Evolutionary conservation across 1,140 invertebrate species (phyloP).

Genomic region (Cotesia vestalis): DNA sequence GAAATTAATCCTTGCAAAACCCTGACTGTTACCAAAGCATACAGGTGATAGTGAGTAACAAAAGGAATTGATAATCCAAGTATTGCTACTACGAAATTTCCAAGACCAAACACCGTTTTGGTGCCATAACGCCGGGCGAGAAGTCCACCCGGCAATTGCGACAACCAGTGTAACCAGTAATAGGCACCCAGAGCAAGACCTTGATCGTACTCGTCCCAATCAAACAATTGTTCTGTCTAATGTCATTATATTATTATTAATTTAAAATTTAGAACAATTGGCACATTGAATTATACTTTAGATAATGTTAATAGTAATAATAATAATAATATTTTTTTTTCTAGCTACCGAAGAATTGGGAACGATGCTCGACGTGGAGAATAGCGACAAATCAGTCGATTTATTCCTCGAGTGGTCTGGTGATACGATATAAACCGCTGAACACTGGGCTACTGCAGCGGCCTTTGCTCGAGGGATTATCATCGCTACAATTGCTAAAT

Average conservation of each 20-base stretch:
- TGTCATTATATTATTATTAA: slow-evolving; percentile 23
- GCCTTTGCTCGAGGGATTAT: slow-evolving; percentile 61
- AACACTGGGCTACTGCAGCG: slow-evolving; percentile 38
- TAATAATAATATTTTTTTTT: neutral
- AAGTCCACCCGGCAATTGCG: slow-evolving; percentile 79
- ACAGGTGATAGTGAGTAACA: slow-evolving; percentile 70
- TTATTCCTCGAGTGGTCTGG: neutral
- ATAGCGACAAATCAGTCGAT: neutral
- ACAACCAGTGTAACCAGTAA: slow-evolving; percentile 78
- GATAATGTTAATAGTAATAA: no score
- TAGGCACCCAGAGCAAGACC: slow-evolving; percentile 76
- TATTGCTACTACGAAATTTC: slow-evolving; percentile 75
- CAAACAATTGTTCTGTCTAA: slow-evolving; percentile 62
- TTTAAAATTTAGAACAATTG: slow-evolving; percentile 21
- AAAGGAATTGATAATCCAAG: slow-evolving; percentile 77
- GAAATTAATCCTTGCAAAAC: slow-evolving; percentile 78
- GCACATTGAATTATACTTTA: slow-evolving; percentile 15
- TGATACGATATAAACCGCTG: neutral
- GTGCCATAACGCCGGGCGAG: slow-evolving; percentile 76
- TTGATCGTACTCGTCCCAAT: slow-evolving; percentile 77
- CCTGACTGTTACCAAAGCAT: slow-evolving; percentile 71
- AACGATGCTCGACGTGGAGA: neutral
- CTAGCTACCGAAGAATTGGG: neutral
- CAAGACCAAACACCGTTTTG: slow-evolving; percentile 75
- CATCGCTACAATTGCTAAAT: slow-evolving; percentile 89